Evolutionary conservation across 2,888 invertebrate genomes (phyloP), one percentile per base, ranked within the genome.

Genomic region (Empis livida): DNA sequence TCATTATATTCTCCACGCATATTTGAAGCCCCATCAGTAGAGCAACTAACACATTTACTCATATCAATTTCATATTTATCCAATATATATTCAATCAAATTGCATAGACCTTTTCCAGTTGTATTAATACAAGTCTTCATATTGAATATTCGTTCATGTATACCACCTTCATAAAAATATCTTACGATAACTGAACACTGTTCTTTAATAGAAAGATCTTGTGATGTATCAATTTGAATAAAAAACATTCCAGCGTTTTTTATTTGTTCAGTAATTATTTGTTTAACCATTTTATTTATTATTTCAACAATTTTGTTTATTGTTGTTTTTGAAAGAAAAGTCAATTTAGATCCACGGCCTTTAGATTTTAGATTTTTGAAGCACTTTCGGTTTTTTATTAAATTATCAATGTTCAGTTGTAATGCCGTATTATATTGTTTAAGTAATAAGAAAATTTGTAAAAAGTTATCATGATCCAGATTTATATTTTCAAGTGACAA

Each of bases 231-330:
- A 39, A 39, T 17, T 39, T 39, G 39, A 17, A 39, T 39, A 39
- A 17, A 39, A 39, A 39, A 39, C 39, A 39, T 39, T 39, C 39
- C 39, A 39, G 39, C 39, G 39, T 39, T 39, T 39, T 39, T 39
- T 39, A 39, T 39, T 39, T 39, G 39, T 39, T 39, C 39, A 39
- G 39, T 17, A 39, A 39, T 39, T 17, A 17, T 39, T 39, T 39
- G 39, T 39, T 39, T 39, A 39, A 39, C 39, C 39, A 39, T 39
- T 17, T 17, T 39, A 38, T 39, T 39, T 39, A 39, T 39, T 16
- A 17, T 39, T 39, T 39, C 39, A 39, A 39, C 39, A 39, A 39
- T 39, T 39, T 15, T 39, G 39, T 39, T 39, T 39, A 39, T 39
- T 39, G 39, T 39, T 39, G 39, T 39, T 39, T 39, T 39, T 39